Conservation (phyloP, 2,888 invertebrate genomes). For the Antheraea assamensis region DNA sequence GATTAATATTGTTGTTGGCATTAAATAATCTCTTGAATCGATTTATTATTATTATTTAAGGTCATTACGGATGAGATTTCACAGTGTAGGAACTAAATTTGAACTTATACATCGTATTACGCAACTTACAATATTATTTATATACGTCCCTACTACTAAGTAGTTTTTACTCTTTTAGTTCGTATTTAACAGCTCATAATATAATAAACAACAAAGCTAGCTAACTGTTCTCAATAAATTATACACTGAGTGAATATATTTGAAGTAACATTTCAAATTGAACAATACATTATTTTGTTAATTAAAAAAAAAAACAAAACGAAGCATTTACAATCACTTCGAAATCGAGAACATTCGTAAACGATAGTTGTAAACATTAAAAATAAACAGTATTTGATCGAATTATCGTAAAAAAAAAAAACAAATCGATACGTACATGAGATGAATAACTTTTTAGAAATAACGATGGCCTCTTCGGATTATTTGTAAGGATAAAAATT, state of each 20-base stretch:
- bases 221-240: background rate
- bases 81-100: too few species aligned
- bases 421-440: background rate
- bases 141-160: too few species aligned
- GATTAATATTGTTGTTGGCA: too few species aligned
- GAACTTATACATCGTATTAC: too few species aligned
- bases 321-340: background rate
- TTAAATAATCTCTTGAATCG: too few species aligned
- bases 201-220: too few species aligned
- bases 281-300: too few species aligned
- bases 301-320: background rate
- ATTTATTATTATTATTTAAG: too few species aligned
- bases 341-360: background rate
- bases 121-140: too few species aligned
- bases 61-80: too few species aligned
- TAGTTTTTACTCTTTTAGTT: too few species aligned
- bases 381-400: background rate
- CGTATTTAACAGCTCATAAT: background rate
- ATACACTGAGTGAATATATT: background rate
- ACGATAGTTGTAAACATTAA: background rate
- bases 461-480: conserved; percentile 1
- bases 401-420: too few species aligned
- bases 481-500: conserved; percentile 20
- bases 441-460: conserved; percentile 4
- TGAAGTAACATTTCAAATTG: background rate